A percentile compares a stretch with the other conserved stretches of the same genome.
phyloP scores from a whole-genome alignment of 2,797 vertebrate genomes.

The Chlorospingus semifuscus region DNA sequence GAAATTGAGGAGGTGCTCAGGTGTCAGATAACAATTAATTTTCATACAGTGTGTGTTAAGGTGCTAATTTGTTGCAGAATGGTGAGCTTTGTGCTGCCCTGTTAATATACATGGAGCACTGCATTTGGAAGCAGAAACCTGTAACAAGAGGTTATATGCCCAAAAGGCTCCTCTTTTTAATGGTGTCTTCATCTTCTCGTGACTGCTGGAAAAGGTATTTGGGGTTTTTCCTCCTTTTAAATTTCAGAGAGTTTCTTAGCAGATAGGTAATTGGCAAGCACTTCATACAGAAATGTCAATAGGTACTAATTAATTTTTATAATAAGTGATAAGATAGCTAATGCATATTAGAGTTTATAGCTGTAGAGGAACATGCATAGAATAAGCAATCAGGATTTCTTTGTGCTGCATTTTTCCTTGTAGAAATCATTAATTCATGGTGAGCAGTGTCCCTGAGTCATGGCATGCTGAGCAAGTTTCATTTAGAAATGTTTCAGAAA shows the following conservation, averaged over 20 bases:
- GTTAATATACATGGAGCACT: not conserved
- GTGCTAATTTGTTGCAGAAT: not conserved
- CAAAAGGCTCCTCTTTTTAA: not conserved
- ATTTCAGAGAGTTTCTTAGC: not conserved
- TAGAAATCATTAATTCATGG: not conserved
- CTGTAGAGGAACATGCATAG: not conserved
- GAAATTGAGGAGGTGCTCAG: not conserved
- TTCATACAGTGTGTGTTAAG: not conserved
- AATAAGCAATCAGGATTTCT: not conserved
- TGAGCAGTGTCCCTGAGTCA: not conserved
- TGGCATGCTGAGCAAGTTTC: not conserved
- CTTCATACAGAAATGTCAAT: not conserved
- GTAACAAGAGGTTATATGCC: not conserved
- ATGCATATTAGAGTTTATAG: not conserved
- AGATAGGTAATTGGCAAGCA: not conserved
- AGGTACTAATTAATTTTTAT: not conserved
- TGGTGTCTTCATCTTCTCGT: not conserved
- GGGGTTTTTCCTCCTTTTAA: not conserved
- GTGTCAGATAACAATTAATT: not conserved
- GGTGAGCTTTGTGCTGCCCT: not conserved
- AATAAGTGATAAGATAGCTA: not conserved
- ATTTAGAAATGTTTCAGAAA: constrained; percentile 7
- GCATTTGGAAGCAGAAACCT: not conserved
- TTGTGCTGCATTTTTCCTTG: not conserved
- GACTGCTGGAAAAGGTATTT: not conserved